Percentiles rank a stretch among this genome's conserved stretches.
These are phyloP conservation scores for Istiophorus platypterus DNA, from an alignment of 2,113 vertebrate genomes.

Conservation along the genomic window DNA sequence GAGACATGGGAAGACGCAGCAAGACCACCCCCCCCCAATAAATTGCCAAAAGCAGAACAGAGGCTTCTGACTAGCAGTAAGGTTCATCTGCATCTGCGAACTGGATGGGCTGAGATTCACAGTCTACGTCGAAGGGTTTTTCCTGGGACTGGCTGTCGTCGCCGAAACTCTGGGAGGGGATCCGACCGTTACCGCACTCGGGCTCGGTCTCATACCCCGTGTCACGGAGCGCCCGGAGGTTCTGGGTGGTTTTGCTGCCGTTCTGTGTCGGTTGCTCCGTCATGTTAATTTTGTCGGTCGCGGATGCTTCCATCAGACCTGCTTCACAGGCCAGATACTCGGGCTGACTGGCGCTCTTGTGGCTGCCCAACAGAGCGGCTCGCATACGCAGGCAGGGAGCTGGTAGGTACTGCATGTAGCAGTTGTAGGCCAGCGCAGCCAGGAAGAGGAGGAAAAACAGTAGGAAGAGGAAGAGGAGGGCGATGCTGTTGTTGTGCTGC, in stretches of 20 bases:
- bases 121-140: conserved; percentile 93
- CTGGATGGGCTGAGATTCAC: conserved; percentile 89
- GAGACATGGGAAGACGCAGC: conserved; percentile 7
- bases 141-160: conserved; percentile 77
- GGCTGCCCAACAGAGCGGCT: conserved; percentile 86
- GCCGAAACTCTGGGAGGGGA: conserved; percentile 81
- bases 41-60: neutral
- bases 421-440: conserved; percentile 91
- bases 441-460: conserved; percentile 93
- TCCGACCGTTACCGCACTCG: conserved; percentile 88
- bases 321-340: conserved; percentile 91
- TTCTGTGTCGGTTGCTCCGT: conserved; percentile 83
- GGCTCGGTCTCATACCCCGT: conserved; percentile 95
- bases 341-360: conserved; percentile 85
- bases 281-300: conserved; percentile 84
- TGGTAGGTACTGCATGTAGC: conserved; percentile 95
- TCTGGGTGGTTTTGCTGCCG: conserved; percentile 80
- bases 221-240: conserved; percentile 86
- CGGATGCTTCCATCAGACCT: conserved; percentile 86
- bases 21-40: neutral
- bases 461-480: conserved; percentile 93
- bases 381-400: conserved; percentile 91
- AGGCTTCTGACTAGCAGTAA: conserved; percentile 47
- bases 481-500: conserved; percentile 88
- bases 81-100: conserved; percentile 89